Evolutionary conservation across 2,888 invertebrate species (phyloP), one percentile per base, ranked within the genome.

Genomic region (Trisateles emortualis): DNA sequence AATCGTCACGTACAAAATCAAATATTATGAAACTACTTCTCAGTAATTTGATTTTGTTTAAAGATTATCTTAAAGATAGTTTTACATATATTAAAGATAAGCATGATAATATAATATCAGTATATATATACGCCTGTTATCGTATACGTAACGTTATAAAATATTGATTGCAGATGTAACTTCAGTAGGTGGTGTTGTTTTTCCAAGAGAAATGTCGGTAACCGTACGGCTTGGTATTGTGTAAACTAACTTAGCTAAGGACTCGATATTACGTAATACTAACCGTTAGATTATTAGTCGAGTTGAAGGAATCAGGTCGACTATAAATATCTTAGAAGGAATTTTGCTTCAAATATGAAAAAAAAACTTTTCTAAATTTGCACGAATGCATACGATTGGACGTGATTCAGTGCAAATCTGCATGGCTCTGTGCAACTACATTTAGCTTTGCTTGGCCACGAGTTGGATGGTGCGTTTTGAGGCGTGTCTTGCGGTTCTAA

Each of bases 121-220:
- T 16, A 40, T 16, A 33, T 16, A n/a, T 16, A n/a, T 32, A 14
- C 13, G 2, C 14, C 3, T 14, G 11, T 26, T 36, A 36, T 36
- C 24, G 8, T n/a, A 10, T 26, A 35, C 35, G 24, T 44, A 43
- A 47, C 39, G 22, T 35, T 38, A 38, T 24, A 19, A n/a, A 30
- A 29, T 51, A 36, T 46, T 41, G 24, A 26, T 41, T 36, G 11
- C 13, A 30, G 13, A 39, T 46, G 44, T 49, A 29, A 38, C 42
- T 36, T 33, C 11, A 26, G 49, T 49, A 26, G 29, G 19, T 33
- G 16, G 16, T 9, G 4, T 26, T 19, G 19, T 40, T 11, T 39
- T 14, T 14, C 9, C 6, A 14, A 32, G 30, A n/a, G 17, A 0
- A 14, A 13, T 14, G 9, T 33, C 33, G 14, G 33, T 6, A 5